Conservation (phyloP, 2,888 invertebrate genomes). For the Trypoxylon attenuatum region DNA sequence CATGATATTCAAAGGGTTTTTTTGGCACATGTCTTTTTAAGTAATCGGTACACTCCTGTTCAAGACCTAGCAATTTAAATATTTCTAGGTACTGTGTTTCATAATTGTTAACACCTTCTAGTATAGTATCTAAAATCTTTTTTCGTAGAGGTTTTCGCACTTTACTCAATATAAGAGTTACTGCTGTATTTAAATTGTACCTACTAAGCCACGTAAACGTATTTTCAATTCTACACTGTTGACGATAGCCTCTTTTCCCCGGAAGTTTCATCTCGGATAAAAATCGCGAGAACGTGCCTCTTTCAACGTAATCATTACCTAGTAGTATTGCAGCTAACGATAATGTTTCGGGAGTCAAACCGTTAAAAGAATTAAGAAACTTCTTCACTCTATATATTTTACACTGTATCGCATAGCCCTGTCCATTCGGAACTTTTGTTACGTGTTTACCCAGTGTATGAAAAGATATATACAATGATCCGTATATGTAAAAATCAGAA, state of each 20-base stretch:
- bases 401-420: slow-evolving; percentile 78
- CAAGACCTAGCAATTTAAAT: slow-evolving; percentile 77
- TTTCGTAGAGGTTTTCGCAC: slow-evolving; percentile 78
- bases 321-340: slow-evolving; percentile 88
- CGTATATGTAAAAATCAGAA: slow-evolving; percentile 95
- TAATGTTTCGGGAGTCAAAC: slow-evolving; percentile 81
- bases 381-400: slow-evolving; percentile 84
- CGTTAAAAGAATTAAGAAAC: slow-evolving; percentile 81
- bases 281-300: slow-evolving; percentile 82
- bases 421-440: slow-evolving; percentile 44
- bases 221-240: slow-evolving; percentile 82
- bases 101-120: slow-evolving; percentile 81
- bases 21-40: slow-evolving; percentile 15
- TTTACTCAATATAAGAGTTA: slow-evolving; percentile 80
- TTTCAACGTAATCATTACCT: slow-evolving; percentile 92
- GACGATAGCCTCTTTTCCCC: slow-evolving; percentile 75
- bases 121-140: slow-evolving; percentile 78
- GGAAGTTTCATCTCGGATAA: slow-evolving; percentile 80
- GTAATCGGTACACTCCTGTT: slow-evolving; percentile 34
- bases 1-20: slow-evolving; percentile 56
- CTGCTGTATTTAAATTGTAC: slow-evolving; percentile 82
- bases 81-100: slow-evolving; percentile 78
- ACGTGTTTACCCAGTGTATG: slow-evolving; percentile 78
- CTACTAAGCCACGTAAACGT: slow-evolving; percentile 86
- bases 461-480: slow-evolving; percentile 88